Base-by-base conservation (phyloP, 2,113 vertebrate species). In the Murina feae region DNA sequence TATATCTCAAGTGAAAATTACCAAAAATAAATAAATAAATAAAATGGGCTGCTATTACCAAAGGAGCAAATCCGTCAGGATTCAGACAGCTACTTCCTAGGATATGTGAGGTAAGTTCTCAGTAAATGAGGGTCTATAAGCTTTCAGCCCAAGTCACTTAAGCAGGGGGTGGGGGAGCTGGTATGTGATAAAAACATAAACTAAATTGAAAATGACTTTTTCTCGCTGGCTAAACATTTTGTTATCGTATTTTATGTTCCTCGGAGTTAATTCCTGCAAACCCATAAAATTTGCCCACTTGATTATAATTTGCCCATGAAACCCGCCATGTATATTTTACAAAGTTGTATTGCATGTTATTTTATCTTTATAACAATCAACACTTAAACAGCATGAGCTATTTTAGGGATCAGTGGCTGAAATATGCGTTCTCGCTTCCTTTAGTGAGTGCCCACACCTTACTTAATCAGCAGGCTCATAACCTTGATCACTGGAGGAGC, bases 281-380 rank as follows among this genome's bases (percentile, higher is more conserved):
- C 75, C 44, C 58, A 68, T 95, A 75, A 86, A 93, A 93, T 90
- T 81, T 92, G 58, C 53, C 42, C 79, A 72, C 86, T 78, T 95
- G 58, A 55, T 96, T 95, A 69, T 93, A 93, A 89, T 96, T 95
- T 94, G 23, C 63, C 49, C 71, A 95, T 75, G 71, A 93, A 97
- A 85, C 55, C 7, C 55, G 65, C 89, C 78, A 6, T 93, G 60
- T 58, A 23, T 91, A 93, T 96, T 97, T 94, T 93, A 74, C 68
- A 85, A 95, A 96, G 78, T 35, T 92, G 51, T 89, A 49, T 88
- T 49, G n/a, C 2, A 0, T 91, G 86, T 69, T 30, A 84, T 32
- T 66, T 10, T 95, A 12, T 89, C 39, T 94, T 89, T 83, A 30
- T 94, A 85, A 89, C 14, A 90, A 92, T 3, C 92, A 96, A 87